These are phyloP conservation scores for Hyppa rectilinea DNA, from an alignment of 2,888 invertebrate genomes.

Conservation along the genomic window DNA sequence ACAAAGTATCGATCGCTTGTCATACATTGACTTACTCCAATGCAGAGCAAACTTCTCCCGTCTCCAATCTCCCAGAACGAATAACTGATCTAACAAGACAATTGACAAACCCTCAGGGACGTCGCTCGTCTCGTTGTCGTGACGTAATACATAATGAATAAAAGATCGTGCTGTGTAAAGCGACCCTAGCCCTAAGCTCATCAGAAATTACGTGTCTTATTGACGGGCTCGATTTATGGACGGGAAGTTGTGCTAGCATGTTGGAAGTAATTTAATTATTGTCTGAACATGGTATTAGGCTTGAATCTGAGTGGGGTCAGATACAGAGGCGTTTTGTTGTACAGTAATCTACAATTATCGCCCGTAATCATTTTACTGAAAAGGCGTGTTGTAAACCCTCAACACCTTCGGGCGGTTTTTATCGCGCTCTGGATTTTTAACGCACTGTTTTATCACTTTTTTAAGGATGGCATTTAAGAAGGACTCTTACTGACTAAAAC, in stretches of 20 bases:
- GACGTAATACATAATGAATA: constrained; percentile 71
- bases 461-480: too few relatives aligned
- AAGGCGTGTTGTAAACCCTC: neutral
- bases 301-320: neutral
- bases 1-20: neutral
- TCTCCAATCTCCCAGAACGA: constrained; percentile 15
- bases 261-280: constrained; percentile 30
- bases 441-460: too few relatives aligned
- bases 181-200: constrained; percentile 68
- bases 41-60: constrained; percentile 14
- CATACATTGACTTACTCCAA: neutral
- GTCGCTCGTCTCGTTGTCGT: constrained; percentile 53
- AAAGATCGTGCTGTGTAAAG: constrained; percentile 71
- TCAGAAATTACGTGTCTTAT: constrained; percentile 73
- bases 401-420: neutral
- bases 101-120: constrained; percentile 47
- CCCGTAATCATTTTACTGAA: neutral
- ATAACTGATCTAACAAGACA: constrained; percentile 60
- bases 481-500: too few relatives aligned
- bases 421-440: neutral
- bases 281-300: neutral
- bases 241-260: constrained; percentile 31
- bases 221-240: constrained; percentile 61
- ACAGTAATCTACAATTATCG: neutral
- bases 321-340: neutral